These are phyloP conservation scores for Stegodyphus dumicola DNA, from an alignment of 1,140 invertebrate species.

Conservation along the genomic window DNA sequence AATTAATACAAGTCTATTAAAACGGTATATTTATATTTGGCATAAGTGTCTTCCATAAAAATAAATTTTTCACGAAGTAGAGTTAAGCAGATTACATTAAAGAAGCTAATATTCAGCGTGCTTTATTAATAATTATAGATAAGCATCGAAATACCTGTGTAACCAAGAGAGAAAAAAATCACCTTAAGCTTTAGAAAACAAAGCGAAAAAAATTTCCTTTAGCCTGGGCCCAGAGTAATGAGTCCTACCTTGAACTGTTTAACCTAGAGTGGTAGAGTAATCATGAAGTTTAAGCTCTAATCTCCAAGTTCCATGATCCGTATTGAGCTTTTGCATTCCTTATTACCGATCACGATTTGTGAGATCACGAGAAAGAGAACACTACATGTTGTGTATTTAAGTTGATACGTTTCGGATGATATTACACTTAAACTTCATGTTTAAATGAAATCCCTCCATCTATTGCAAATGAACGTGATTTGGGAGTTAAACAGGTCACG, in stretches of 20 bases:
- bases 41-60: too few species aligned
- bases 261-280: slow-evolving; percentile 18
- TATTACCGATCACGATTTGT: slow-evolving; percentile 56
- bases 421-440: slow-evolving; percentile 58
- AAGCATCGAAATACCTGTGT: neutral
- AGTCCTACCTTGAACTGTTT: slow-evolving; percentile 37
- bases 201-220: slow-evolving; percentile 8
- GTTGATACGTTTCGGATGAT: slow-evolving; percentile 60
- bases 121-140: neutral
- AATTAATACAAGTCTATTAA: too few species aligned
- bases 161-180: neutral
- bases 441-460: slow-evolving; percentile 57
- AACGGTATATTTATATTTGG: too few species aligned
- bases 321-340: slow-evolving; percentile 54
- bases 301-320: slow-evolving; percentile 40
- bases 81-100: neutral
- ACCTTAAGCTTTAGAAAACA: neutral
- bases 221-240: slow-evolving; percentile 14
- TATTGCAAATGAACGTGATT: slow-evolving; percentile 57
- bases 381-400: slow-evolving; percentile 58
- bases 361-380: slow-evolving; percentile 50
- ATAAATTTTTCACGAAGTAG: neutral
- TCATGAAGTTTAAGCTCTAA: slow-evolving; percentile 21
- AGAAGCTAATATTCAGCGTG: neutral
- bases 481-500: slow-evolving; percentile 53